A percentile compares a stretch with the other conserved stretches of the same genome.
Evolutionary conservation across 2,113 vertebrate genomes (phyloP).

Genomic region (Sylvilagus bachmani): DNA sequence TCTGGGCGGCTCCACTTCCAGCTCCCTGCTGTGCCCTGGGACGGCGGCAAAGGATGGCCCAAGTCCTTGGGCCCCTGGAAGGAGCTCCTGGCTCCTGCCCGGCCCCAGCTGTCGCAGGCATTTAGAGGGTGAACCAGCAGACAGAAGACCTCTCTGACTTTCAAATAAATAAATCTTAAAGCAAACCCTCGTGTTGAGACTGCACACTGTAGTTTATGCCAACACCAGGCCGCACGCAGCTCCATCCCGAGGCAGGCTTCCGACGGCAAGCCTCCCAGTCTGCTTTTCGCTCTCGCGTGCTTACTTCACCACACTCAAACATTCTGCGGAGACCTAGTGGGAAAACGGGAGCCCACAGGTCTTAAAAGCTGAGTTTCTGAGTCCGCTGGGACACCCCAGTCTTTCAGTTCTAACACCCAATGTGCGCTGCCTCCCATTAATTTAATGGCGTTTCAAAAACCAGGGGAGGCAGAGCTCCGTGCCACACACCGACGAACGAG

Average conservation of each 20-base stretch:
- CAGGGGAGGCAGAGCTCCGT: background rate
- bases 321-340: background rate
- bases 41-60: too few species aligned
- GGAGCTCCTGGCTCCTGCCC: too few species aligned
- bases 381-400: background rate
- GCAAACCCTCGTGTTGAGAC: background rate
- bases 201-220: background rate
- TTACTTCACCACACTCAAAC: background rate
- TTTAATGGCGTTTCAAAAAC: background rate
- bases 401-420: constrained; percentile 23
- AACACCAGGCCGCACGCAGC: background rate
- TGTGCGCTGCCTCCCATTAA: background rate
- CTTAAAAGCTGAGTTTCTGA: background rate
- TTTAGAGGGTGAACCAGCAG: too few species aligned
- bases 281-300: background rate
- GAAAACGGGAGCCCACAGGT: background rate
- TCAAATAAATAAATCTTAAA: too few species aligned
- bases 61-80: too few species aligned
- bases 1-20: too few species aligned
- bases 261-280: too few species aligned
- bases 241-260: background rate
- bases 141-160: too few species aligned
- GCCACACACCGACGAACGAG: background rate
- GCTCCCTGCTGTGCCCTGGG: too few species aligned
- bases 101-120: too few species aligned